Evolutionary conservation across 2,888 invertebrate genomes (phyloP).

Genomic region (Ichneumon xanthorius): DNA sequence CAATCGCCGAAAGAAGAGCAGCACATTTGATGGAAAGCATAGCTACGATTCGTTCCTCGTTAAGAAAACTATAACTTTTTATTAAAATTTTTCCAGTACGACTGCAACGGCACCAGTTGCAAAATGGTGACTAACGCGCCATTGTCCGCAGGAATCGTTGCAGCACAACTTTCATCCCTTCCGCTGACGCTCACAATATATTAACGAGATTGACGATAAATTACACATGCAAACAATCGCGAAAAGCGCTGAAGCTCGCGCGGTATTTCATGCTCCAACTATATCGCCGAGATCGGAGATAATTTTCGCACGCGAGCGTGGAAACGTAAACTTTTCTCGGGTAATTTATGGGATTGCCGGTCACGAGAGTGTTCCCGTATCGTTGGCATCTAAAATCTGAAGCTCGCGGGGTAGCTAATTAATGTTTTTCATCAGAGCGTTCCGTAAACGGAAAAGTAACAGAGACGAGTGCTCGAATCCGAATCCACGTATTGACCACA

Average conservation of each 20-base stretch:
- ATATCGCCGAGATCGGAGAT: background rate
- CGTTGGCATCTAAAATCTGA: background rate
- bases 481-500: too few relatives aligned
- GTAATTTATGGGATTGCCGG: background rate
- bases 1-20: background rate
- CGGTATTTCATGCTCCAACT: background rate
- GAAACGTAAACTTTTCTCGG: background rate
- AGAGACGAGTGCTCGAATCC: background rate
- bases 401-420: background rate
- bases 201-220: background rate
- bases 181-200: background rate
- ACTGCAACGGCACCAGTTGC: background rate
- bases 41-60: background rate
- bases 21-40: background rate
- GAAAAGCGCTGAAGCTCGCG: background rate
- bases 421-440: background rate
- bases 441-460: background rate
- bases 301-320: background rate
- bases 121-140: background rate
- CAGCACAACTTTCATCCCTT: background rate
- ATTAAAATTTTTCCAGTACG: background rate
- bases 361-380: background rate
- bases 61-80: background rate
- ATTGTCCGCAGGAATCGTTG: background rate
- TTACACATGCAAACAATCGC: conserved; percentile 2